A percentile compares a stretch with the other conserved stretches of the same genome.
Evolutionary conservation across 2,113 vertebrate genomes (phyloP).

Genomic region (human): DNA sequence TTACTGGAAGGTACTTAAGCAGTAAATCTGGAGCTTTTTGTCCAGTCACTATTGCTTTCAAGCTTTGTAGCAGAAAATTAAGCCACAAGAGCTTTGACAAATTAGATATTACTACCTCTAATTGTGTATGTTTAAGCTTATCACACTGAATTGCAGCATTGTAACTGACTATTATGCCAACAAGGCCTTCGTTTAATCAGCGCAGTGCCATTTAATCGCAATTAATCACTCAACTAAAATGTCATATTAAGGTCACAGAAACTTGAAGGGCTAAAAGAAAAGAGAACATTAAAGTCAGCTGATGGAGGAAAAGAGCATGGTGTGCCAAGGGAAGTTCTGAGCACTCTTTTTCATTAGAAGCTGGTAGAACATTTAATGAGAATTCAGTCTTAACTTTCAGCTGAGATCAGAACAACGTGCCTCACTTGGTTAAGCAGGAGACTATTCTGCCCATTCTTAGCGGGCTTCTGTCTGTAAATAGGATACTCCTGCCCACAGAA

Average conservation of each 20-base stretch:
- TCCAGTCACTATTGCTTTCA: constrained; percentile 78
- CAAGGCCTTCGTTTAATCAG: constrained; percentile 86
- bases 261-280: constrained; percentile 84
- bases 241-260: constrained; percentile 88
- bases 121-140: constrained; percentile 89
- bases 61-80: constrained; percentile 83
- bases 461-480: constrained; percentile 69
- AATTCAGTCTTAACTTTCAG: constrained; percentile 76
- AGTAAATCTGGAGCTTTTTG: constrained; percentile 83
- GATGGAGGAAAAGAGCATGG: constrained; percentile 76
- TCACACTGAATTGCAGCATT: constrained; percentile 88
- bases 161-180: constrained; percentile 81
- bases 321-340: constrained; percentile 80
- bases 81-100: constrained; percentile 85
- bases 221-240: constrained; percentile 87
- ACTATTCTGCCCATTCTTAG: constrained; percentile 76
- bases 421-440: constrained; percentile 79
- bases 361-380: constrained; percentile 79
- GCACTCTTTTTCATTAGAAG: constrained; percentile 68
- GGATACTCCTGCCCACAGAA: constrained; percentile 63
- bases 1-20: constrained; percentile 80
- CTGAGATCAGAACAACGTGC: constrained; percentile 78
- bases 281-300: constrained; percentile 82
- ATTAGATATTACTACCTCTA: constrained; percentile 88
- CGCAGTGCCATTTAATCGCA: constrained; percentile 82